Percentiles rank a stretch among this genome's conserved stretches.
These are phyloP conservation scores for Cephonodes hylas DNA, from an alignment of 2,888 invertebrate species.

Conservation along the genomic window DNA sequence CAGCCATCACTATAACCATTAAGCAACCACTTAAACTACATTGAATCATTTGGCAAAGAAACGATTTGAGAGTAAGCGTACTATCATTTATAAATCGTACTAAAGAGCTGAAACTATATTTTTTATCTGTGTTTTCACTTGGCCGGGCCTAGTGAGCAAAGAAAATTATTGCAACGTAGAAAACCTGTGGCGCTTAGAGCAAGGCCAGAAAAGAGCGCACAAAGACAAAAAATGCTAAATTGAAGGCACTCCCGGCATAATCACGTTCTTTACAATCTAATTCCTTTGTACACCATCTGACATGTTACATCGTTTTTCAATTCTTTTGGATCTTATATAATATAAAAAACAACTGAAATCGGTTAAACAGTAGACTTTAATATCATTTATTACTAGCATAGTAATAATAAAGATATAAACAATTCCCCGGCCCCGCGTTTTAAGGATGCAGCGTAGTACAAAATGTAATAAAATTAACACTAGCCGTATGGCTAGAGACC, in stretches of 20 bases:
- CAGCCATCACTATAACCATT: not conserved
- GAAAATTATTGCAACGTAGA: slow-evolving; percentile 65
- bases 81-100: slow-evolving; percentile 25
- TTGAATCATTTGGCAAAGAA: not conserved
- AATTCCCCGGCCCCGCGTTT: too few relatives aligned
- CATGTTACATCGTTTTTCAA: not conserved
- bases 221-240: slow-evolving; percentile 55
- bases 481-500: too few relatives aligned
- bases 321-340: too few relatives aligned
- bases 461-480: too few relatives aligned
- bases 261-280: slow-evolving; percentile 27
- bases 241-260: slow-evolving; percentile 45
- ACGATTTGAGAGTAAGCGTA: not conserved
- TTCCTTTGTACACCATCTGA: not conserved
- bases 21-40: not conserved
- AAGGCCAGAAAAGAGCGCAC: slow-evolving; percentile 56
- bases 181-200: slow-evolving; percentile 52
- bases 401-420: too few relatives aligned
- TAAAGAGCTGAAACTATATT: slow-evolving; percentile 64
- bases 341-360: too few relatives aligned
- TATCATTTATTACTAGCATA: too few relatives aligned
- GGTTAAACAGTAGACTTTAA: too few relatives aligned
- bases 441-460: too few relatives aligned
- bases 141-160: slow-evolving; percentile 56
- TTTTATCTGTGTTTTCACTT: slow-evolving; percentile 69